A percentile compares a stretch with the other conserved stretches of the same genome.
Conservation (phyloP, 2,888 invertebrate genomes). For the Parascotia fuliginaria region DNA sequence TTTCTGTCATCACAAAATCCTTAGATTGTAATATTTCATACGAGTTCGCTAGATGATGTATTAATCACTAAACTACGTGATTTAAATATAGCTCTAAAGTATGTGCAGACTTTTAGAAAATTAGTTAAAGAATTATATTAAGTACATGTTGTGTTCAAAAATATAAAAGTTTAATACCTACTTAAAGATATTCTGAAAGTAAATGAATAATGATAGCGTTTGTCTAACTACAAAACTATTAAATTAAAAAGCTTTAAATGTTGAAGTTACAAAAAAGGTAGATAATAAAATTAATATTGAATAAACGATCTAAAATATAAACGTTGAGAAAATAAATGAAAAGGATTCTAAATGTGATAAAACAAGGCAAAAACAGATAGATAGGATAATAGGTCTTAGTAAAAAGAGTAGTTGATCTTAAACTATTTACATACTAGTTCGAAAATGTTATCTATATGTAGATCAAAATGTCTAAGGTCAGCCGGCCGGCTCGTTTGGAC, state of each 20-base stretch:
- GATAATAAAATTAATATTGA: slow-evolving; percentile 11
- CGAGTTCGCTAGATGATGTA: too few species aligned
- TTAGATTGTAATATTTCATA: too few species aligned
- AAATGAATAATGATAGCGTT: background rate
- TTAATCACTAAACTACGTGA: too few species aligned
- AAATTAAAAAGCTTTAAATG: background rate
- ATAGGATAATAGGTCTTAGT: slow-evolving; percentile 10
- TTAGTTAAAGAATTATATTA: too few species aligned
- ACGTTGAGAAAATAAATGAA: slow-evolving; percentile 12
- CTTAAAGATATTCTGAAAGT: background rate
- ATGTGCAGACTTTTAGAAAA: too few species aligned
- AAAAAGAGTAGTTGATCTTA: slow-evolving; percentile 1
- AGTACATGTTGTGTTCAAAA: too few species aligned
- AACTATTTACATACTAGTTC: slow-evolving; percentile 14
- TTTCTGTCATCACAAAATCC: too few species aligned
- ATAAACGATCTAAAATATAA: slow-evolving; percentile 8
- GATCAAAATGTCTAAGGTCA: slow-evolving; percentile 25
- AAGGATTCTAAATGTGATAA: slow-evolving; percentile 10
- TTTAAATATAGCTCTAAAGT: too few species aligned
- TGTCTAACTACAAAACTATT: background rate
- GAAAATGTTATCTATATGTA: slow-evolving; percentile 14
- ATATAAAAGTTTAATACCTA: too few species aligned
- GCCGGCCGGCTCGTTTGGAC: slow-evolving; percentile 25
- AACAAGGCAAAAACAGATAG: too few species aligned
- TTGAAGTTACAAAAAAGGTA: slow-evolving; percentile 2